Percentiles rank a stretch among this genome's conserved stretches.
phyloP scores from a whole-genome alignment of 1,140 invertebrate genomes.

The Araneus ventricosus region DNA sequence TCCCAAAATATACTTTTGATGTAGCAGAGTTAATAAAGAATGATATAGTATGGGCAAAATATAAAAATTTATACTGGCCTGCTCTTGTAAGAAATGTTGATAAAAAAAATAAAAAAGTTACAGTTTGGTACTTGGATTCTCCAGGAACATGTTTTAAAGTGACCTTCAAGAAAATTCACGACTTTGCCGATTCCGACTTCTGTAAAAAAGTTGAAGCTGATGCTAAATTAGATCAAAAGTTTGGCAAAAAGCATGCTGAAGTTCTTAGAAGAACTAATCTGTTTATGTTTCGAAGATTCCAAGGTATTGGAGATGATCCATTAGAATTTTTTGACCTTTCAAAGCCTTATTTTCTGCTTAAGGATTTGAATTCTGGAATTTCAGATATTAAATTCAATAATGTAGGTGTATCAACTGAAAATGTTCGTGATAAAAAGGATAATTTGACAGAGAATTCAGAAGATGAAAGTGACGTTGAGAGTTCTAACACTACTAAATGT shows the following conservation, averaged over 20 bases:
- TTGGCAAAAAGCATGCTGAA: not conserved
- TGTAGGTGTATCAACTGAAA: not conserved
- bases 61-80: constrained; percentile 35
- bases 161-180: constrained; percentile 21
- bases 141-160: constrained; percentile 9
- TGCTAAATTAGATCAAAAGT: too few relatives aligned
- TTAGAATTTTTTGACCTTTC: constrained; percentile 15
- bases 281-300: not conserved
- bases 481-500: not conserved
- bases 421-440: not conserved
- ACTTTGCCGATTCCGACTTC: too few relatives aligned
- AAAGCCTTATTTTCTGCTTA: not conserved
- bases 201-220: too few relatives aligned
- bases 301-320: constrained; percentile 4
- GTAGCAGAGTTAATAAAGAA: not conserved
- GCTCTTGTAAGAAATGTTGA: constrained; percentile 6
- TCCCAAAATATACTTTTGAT: not conserved
- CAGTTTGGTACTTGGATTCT: constrained; percentile 44
- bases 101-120: constrained; percentile 49
- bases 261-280: not conserved
- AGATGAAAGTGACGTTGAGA: not conserved
- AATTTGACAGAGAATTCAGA: too few relatives aligned
- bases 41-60: constrained; percentile 57
- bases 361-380: too few relatives aligned
- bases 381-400: too few relatives aligned